Conservation (phyloP, 2,113 vertebrate genomes). For the Panthera leo region DNA sequence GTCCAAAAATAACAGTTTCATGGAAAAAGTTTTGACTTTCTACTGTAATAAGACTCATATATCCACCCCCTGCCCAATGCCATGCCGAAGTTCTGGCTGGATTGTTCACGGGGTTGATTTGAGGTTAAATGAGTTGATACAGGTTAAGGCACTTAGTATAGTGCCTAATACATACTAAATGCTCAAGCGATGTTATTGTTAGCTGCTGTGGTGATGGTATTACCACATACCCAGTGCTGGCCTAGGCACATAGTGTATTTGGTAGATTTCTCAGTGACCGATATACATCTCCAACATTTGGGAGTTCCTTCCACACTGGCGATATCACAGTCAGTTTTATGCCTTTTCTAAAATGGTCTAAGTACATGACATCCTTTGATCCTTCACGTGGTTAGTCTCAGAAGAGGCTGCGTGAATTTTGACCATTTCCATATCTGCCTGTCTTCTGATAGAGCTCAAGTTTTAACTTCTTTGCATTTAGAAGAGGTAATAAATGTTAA, state of each 20-base stretch:
- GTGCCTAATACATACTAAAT: not conserved
- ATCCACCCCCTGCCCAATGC: not conserved
- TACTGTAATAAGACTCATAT: not conserved
- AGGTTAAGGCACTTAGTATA: not conserved
- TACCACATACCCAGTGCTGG: not conserved
- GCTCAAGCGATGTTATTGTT: not conserved
- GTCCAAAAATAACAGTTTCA: conserved; percentile 12
- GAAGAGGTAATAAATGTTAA: not conserved
- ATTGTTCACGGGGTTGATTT: not conserved
- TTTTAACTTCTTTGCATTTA: conserved; percentile 26
- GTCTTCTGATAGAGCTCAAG: not conserved
- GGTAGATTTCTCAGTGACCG: not conserved
- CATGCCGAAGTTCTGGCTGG: not conserved
- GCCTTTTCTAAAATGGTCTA: not conserved
- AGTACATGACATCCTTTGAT: not conserved
- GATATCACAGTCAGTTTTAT: not conserved
- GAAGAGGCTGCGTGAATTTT: not conserved
- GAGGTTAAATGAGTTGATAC: not conserved
- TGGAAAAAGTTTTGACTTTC: conserved; percentile 36
- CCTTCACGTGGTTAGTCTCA: not conserved
- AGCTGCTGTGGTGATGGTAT: not conserved
- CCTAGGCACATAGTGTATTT: not conserved
- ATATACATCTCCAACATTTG: not conserved
- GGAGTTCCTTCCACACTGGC: not conserved
- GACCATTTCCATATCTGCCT: not conserved